Evolutionary conservation across 2,113 vertebrate species (phyloP).

Genomic region (Paradisaea rubra): DNA sequence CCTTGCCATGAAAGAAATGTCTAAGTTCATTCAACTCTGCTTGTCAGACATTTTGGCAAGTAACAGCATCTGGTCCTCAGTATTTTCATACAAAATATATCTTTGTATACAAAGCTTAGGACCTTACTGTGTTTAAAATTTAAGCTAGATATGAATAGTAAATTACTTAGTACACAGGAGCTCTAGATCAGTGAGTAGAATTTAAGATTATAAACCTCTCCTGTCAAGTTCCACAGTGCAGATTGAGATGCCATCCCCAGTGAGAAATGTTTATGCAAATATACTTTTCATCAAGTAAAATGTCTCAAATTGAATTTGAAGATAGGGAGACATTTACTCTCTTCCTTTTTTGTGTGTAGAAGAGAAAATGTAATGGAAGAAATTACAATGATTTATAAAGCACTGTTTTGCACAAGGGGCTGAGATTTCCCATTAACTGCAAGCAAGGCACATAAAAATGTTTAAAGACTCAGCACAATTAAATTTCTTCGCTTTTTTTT

Average conservation of each 20-base stretch:
- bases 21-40: neutral
- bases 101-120: neutral
- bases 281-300: neutral
- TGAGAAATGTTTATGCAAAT: neutral
- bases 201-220: neutral
- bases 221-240: neutral
- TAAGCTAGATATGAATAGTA: neutral
- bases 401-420: neutral
- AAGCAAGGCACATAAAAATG: neutral
- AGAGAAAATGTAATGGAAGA: neutral
- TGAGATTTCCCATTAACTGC: neutral
- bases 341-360: neutral
- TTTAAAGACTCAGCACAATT: neutral
- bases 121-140: neutral
- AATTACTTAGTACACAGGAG: neutral
- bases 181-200: neutral
- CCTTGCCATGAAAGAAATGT: neutral
- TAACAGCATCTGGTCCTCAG: neutral
- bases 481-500: fast-evolving
- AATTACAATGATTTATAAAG: neutral
- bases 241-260: neutral
- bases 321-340: neutral
- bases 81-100: neutral
- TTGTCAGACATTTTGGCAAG: neutral
- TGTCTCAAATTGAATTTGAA: conserved; percentile 14